These are phyloP conservation scores for Grammomys surdaster DNA, from an alignment of 2,113 vertebrate species.

Conservation along the genomic window DNA sequence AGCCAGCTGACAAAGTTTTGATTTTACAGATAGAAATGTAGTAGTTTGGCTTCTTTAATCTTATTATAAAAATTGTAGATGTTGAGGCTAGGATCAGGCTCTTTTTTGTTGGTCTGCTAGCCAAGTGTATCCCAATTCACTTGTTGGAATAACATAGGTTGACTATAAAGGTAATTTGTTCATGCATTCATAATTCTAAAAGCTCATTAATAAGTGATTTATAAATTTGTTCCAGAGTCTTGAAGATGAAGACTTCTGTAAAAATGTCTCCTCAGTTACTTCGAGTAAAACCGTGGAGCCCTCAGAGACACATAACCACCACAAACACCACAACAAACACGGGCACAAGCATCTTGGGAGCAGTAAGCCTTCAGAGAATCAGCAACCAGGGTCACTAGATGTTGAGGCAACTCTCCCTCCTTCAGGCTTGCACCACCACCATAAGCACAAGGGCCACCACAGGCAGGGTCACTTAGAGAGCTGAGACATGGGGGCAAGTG, in stretches of 20 bases:
- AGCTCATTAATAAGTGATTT: slow-evolving; percentile 7
- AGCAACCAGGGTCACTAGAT: slow-evolving; percentile 33
- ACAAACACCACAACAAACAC: not conserved
- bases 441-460: slow-evolving; percentile 10
- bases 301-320: not conserved
- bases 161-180: slow-evolving; percentile 23
- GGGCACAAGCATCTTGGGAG: not conserved
- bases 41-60: slow-evolving; percentile 17
- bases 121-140: not conserved
- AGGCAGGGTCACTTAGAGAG: slow-evolving; percentile 65
- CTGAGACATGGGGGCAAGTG: slow-evolving; percentile 75
- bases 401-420: accelerated
- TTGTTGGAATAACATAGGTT: slow-evolving; percentile 1
- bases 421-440: not conserved
- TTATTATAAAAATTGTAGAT: not conserved
- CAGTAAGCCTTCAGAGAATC: slow-evolving; percentile 7
- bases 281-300: slow-evolving; percentile 52
- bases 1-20: slow-evolving; percentile 39
- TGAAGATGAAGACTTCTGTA: slow-evolving; percentile 81
- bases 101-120: not conserved
- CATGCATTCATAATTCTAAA: not conserved
- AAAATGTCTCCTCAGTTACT: slow-evolving; percentile 74
- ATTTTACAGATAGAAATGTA: not conserved
- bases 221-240: slow-evolving; percentile 82
- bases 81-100: not conserved